A percentile compares a stretch with the other conserved stretches of the same genome.
Evolutionary conservation across 2,888 invertebrate genomes (phyloP).

Genomic region (Euproctis similis): DNA sequence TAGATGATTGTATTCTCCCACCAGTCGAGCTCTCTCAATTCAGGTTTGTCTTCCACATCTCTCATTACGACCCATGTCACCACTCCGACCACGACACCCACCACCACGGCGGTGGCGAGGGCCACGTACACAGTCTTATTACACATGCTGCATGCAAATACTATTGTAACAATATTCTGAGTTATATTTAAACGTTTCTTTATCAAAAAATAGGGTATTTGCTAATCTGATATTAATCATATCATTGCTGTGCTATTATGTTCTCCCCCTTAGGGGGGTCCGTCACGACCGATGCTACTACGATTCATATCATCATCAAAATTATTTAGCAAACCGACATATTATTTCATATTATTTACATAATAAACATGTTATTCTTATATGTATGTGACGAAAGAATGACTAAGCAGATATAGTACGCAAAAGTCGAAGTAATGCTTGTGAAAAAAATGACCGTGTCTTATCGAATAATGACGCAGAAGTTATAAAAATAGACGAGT

Average conservation of each 20-base stretch:
- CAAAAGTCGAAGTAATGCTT: too few relatives aligned
- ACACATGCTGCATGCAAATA: background rate
- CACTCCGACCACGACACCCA: slow-evolving; percentile 25
- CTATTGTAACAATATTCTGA: background rate
- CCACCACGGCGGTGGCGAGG: slow-evolving; percentile 19
- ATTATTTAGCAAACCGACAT: too few relatives aligned
- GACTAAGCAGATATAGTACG: too few relatives aligned
- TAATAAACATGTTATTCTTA: too few relatives aligned
- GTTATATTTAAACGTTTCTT: background rate
- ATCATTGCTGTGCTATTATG: background rate
- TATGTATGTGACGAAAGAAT: too few relatives aligned
- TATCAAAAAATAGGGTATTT: background rate
- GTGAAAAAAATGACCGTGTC: too few relatives aligned
- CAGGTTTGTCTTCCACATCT: background rate
- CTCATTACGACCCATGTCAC: slow-evolving; percentile 35
- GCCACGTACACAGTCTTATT: slow-evolving; percentile 1
- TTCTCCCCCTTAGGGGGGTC: background rate
- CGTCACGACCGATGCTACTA: too few relatives aligned
- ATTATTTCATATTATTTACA: too few relatives aligned
- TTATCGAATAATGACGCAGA: too few relatives aligned
- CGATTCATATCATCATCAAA: too few relatives aligned
- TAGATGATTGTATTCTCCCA: slow-evolving; percentile 3
- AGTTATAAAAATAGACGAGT: too few relatives aligned
- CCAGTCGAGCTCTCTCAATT: slow-evolving; percentile 1
- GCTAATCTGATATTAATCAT: too few relatives aligned